Percentiles rank a stretch among this genome's conserved stretches.
Evolutionary conservation across 2,888 invertebrate genomes (phyloP).

Genomic region (Acanthococcus lagerstroemiae): DNA sequence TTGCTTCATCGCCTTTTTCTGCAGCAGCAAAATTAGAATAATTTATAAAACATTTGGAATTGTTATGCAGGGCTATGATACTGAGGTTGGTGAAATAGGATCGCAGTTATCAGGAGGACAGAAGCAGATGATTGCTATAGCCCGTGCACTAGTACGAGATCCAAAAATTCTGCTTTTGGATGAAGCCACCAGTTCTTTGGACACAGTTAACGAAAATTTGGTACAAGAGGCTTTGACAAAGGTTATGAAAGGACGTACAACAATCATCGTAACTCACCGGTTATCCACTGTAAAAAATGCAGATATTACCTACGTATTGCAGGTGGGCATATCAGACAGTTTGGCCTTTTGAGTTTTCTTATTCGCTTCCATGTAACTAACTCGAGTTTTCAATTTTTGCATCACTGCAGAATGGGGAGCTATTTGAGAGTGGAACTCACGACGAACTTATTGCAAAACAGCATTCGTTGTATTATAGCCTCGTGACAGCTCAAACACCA

Average conservation of each 20-base stretch:
- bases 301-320: constrained; percentile 72
- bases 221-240: constrained; percentile 71
- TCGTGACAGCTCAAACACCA: constrained; percentile 55
- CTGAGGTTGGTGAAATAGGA: constrained; percentile 72
- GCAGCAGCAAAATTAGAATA: too few species aligned
- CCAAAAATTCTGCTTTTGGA: constrained; percentile 69
- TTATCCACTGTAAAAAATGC: constrained; percentile 42
- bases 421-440: constrained; percentile 66
- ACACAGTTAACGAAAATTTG: constrained; percentile 72
- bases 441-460: constrained; percentile 53
- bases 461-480: constrained; percentile 57
- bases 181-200: constrained; percentile 82
- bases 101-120: constrained; percentile 75
- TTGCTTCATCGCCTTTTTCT: too few species aligned
- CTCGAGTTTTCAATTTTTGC: too few species aligned
- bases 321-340: too few species aligned
- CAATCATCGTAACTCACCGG: constrained; percentile 44
- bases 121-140: constrained; percentile 82
- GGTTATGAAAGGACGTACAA: constrained; percentile 44
- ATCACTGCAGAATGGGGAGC: constrained; percentile 60
- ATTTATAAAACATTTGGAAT: too few species aligned
- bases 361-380: too few species aligned
- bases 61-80: constrained; percentile 72
- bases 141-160: constrained; percentile 68
- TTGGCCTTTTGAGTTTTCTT: too few species aligned